A percentile compares a stretch with the other conserved stretches of the same genome.
Conservation (phyloP, 2,113 vertebrate species). For the Chloebia gouldiae region DNA sequence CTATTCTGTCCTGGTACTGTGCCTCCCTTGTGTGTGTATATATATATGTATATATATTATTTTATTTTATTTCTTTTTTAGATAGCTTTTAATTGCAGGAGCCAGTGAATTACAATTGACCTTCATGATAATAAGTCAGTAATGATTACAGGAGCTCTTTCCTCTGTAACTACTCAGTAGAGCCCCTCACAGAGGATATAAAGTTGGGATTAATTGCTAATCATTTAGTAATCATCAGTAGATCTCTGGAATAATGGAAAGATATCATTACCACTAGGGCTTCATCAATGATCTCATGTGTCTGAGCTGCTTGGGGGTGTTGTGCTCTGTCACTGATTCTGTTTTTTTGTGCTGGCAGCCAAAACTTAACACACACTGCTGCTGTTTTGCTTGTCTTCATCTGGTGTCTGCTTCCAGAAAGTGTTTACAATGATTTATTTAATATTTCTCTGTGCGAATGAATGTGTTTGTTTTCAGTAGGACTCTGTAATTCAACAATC, state of each 20-base stretch:
- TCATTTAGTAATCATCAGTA: background rate
- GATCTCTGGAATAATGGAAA: background rate
- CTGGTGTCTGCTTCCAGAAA: background rate
- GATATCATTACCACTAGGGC: background rate
- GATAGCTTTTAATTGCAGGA: background rate
- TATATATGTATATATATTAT: background rate
- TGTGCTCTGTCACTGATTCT: background rate
- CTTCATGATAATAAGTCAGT: background rate
- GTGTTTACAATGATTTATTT: background rate
- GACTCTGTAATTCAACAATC: background rate
- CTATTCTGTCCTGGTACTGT: background rate
- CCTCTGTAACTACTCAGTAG: background rate
- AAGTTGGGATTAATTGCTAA: slow-evolving; percentile 9
- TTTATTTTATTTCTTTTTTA: background rate
- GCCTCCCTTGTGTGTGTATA: background rate
- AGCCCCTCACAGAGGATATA: background rate
- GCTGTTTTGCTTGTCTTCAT: background rate
- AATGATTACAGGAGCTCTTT: background rate
- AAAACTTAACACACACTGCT: background rate
- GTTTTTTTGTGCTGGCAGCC: background rate
- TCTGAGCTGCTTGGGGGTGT: background rate
- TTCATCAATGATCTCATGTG: background rate
- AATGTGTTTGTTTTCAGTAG: background rate
- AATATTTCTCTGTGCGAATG: background rate
- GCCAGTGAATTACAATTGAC: background rate